Base-by-base conservation (phyloP, 2,797 vertebrate species). In the Oceanodroma leucorhoa region DNA sequence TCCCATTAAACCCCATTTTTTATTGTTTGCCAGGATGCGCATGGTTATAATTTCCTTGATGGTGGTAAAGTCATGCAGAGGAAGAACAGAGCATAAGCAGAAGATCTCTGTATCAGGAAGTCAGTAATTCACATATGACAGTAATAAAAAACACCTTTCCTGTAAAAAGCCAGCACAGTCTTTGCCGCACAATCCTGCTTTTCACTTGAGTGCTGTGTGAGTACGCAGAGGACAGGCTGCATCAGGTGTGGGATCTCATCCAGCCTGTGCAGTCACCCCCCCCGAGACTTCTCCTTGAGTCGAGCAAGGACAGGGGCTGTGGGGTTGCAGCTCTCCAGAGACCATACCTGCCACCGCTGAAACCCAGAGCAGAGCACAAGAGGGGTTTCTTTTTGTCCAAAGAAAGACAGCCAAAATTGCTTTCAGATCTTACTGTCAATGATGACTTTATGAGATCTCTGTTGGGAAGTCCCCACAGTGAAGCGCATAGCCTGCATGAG, bases 401-500 rank as follows among this genome's bases (percentile, higher is more conserved):
- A 64, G 53, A 69, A 78, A 20, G 1, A 0, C 1, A 89, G 16
- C n/a, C 23, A 55, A 22, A 91, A 71, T n/a, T 43, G 14, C 24
- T 26, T 21, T 30, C 10, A 17, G 53, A 21, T 62, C 14, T 57
- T 38, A 10, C 27, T 64, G 54, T 61, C 60, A 34, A 10, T 7
- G 40, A 30, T 3, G 30, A 23, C 29, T 43, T 2, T 0, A 4
- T 18, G 34, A 64, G n/a, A 9, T 58, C 34, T 57, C 19, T 61
- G 29, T 48, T 0, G 3, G 38, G 26, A 34, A 32, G 29, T 64
- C 38, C 27, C 16, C 1, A 9, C 40, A 40, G 45, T 0, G 0
- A 79, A 34, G 23, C 14, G 34, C 27, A 3, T 7, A 18, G 36
- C 34, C 34, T 48, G 5, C 10, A 1, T 3, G 18, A 54, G 26